These are phyloP conservation scores for Erebia palarica DNA, from an alignment of 2,888 invertebrate genomes.

Conservation along the genomic window DNA sequence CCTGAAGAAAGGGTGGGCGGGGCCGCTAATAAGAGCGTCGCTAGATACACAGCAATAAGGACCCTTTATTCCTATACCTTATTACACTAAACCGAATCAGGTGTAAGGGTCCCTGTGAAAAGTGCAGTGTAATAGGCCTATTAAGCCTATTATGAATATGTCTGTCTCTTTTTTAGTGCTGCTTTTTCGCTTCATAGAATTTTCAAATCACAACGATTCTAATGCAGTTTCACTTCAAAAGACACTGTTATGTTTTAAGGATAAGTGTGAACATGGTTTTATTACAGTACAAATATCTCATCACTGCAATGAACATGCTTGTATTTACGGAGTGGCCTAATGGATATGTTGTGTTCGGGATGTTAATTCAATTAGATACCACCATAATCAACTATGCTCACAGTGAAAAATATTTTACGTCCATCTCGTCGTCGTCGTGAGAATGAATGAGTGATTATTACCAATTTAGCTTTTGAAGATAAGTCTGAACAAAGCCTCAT, in stretches of 20 bases:
- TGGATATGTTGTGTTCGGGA: conserved; percentile 71
- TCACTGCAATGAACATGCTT: conserved; percentile 44
- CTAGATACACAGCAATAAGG: too few species aligned
- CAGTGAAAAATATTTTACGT: conserved; percentile 53
- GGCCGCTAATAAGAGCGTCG: too few species aligned
- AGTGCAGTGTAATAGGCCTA: too few species aligned
- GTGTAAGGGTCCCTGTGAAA: too few species aligned
- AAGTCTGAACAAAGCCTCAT: neutral
- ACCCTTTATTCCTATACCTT: too few species aligned
- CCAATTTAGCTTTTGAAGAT: neutral
- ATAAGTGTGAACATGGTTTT: conserved; percentile 6
- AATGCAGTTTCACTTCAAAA: neutral
- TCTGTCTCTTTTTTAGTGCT: too few species aligned
- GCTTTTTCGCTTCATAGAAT: too few species aligned
- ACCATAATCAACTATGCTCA: conserved; percentile 61
- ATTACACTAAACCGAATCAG: too few species aligned
- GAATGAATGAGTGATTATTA: neutral
- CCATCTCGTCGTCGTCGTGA: neutral
- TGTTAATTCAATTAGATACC: conserved; percentile 76
- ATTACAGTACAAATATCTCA: conserved; percentile 3
- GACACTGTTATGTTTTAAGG: neutral
- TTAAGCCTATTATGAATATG: too few species aligned
- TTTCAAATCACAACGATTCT: too few species aligned
- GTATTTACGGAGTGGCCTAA: conserved; percentile 63
- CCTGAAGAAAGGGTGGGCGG: too few species aligned